phyloP scores from a whole-genome alignment of 64 coral and sea anemone genomes.

The Dendrophyllia cribrosa region DNA sequence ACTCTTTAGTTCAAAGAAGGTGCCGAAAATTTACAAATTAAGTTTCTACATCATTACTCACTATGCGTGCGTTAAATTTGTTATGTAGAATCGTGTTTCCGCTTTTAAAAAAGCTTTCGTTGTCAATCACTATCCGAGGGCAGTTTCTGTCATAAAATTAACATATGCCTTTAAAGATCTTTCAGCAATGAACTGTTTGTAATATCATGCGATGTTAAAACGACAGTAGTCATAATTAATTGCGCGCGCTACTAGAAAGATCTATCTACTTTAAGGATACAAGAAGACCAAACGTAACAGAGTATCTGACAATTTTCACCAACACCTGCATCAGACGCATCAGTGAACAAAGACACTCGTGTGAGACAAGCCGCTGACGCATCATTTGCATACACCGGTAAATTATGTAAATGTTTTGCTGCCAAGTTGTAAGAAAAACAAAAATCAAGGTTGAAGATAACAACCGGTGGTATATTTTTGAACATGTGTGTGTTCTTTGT shows the following conservation, averaged over 20 bases:
- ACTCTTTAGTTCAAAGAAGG: no score
- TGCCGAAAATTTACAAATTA: no score
- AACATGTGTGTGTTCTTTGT: background rate
- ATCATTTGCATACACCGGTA: background rate
- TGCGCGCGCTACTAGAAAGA: no score
- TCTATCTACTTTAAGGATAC: background rate
- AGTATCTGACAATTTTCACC: no score
- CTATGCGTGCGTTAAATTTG: no score
- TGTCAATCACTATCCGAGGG: background rate
- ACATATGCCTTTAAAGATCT: background rate
- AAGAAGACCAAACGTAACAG: background rate
- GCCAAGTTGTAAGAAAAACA: background rate
- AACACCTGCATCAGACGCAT: background rate
- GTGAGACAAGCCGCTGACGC: slow-evolving; percentile 16
- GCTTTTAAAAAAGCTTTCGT: background rate
- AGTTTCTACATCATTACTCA: no score
- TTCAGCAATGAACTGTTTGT: no score
- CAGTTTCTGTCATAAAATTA: background rate
- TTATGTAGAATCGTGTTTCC: background rate
- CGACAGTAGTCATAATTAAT: no score
- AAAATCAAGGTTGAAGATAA: background rate
- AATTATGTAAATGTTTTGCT: slow-evolving; percentile 29
- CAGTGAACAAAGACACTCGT: background rate
- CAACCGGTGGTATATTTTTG: background rate
- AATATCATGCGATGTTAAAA: no score